These are phyloP conservation scores for Apocrypta bakeri DNA, from an alignment of 1,140 invertebrate species.

Conservation along the genomic window DNA sequence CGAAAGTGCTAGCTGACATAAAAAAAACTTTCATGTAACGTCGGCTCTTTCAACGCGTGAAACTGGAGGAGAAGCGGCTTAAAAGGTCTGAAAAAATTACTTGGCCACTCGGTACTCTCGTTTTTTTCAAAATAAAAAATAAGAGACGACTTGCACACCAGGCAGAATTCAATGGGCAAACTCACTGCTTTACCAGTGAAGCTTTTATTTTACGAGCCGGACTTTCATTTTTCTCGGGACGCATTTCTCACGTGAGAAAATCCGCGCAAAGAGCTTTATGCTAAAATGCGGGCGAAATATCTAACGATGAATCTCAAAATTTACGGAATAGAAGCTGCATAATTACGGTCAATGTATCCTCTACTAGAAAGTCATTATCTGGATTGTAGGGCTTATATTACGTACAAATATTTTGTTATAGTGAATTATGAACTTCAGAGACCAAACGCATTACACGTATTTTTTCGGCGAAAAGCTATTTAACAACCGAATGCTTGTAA, in stretches of 20 bases:
- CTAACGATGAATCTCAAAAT: background rate
- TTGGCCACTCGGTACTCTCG: background rate
- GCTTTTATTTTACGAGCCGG: background rate
- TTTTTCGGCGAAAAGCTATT: no score
- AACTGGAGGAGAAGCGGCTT: background rate
- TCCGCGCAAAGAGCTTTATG: background rate
- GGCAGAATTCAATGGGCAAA: background rate
- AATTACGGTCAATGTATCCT: background rate
- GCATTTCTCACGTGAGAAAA: background rate
- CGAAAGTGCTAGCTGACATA: background rate
- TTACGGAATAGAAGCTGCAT: background rate
- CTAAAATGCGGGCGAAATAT: background rate
- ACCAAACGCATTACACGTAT: no score
- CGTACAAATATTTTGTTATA: background rate
- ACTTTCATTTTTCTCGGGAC: background rate
- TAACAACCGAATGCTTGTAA: no score
- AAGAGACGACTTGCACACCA: background rate
- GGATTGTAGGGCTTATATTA: background rate
- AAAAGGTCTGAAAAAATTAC: constrained; percentile 9
- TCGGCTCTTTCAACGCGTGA: background rate
- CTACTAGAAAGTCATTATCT: background rate
- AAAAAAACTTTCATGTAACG: background rate
- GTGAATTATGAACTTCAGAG: no score
- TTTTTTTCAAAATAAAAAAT: background rate
- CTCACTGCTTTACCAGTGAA: background rate